phyloP scores from a whole-genome alignment of 2,888 invertebrate species.

The Cataglyphis altisquamis region DNA sequence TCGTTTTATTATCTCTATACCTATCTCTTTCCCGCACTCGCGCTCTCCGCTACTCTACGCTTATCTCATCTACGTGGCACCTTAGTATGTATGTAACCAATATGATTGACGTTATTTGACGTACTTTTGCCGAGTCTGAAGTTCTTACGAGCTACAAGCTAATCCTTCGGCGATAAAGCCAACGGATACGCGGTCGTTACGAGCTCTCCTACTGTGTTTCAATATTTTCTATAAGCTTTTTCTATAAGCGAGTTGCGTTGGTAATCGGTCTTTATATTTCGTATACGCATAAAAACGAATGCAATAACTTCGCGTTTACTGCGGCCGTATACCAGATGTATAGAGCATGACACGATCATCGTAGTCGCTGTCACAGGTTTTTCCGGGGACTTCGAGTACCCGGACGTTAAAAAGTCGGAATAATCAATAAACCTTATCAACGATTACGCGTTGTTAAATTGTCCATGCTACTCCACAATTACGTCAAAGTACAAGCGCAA shows the following conservation, averaged over 20 bases:
- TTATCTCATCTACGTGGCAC: conserved; percentile 20
- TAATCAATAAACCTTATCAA: conserved; percentile 63
- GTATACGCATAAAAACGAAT: conserved; percentile 62
- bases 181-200: conserved; percentile 58
- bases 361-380: background rate
- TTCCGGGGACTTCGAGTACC: background rate
- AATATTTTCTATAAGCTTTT: conserved; percentile 65
- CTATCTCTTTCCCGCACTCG: conserved; percentile 7
- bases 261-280: conserved; percentile 69
- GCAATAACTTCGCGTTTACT: conserved; percentile 63
- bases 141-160: conserved; percentile 57
- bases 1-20: conserved; percentile 74
- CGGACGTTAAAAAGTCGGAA: conserved; percentile 29
- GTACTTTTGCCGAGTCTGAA: conserved; percentile 48
- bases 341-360: background rate
- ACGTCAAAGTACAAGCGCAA: conserved; percentile 12
- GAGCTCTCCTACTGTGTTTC: conserved; percentile 71
- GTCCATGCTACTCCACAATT: conserved; percentile 1
- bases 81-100: conserved; percentile 39
- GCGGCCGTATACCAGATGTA: conserved; percentile 12
- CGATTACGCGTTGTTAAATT: conserved; percentile 49
- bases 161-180: conserved; percentile 62
- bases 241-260: conserved; percentile 53
- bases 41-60: conserved; percentile 5
- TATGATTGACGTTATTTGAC: conserved; percentile 53